Conservation (phyloP, 1,140 invertebrate genomes). For the Condylostylus longicornis region DNA sequence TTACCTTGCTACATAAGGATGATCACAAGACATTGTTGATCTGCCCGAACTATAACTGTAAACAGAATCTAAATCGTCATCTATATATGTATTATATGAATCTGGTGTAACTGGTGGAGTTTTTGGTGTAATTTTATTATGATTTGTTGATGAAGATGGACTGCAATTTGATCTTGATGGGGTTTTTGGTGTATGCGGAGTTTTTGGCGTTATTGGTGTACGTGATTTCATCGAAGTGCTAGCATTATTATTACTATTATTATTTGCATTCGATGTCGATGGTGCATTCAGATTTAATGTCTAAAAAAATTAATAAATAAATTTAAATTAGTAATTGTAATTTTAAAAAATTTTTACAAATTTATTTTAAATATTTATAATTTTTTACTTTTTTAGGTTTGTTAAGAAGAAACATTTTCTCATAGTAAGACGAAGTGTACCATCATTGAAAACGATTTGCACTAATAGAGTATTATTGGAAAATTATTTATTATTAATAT, state of each 20-base stretch:
- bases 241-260: conserved; percentile 18
- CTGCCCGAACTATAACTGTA: conserved; percentile 55
- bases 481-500: too few species aligned
- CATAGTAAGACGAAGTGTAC: too few species aligned
- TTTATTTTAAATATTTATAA: too few species aligned
- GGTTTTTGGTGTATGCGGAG: conserved; percentile 3
- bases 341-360: too few species aligned
- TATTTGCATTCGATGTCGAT: conserved; percentile 11
- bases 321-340: not conserved
- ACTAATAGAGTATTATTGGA: too few species aligned
- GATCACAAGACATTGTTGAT: conserved; percentile 44
- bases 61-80: conserved; percentile 59
- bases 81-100: conserved; percentile 33
- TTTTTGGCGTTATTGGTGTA: not conserved
- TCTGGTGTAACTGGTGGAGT: conserved; percentile 46
- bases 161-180: not conserved
- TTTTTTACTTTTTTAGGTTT: too few species aligned
- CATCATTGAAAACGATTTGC: too few species aligned
- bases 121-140: conserved; percentile 27
- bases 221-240: not conserved
- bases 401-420: too few species aligned
- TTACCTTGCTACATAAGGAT: conserved; percentile 51
- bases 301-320: not conserved
- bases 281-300: conserved; percentile 2
- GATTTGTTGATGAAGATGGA: conserved; percentile 7